Evolutionary conservation across 2,113 vertebrate species (phyloP), one percentile per base, ranked within the genome.

Genomic region (Labeo rohita): DNA sequence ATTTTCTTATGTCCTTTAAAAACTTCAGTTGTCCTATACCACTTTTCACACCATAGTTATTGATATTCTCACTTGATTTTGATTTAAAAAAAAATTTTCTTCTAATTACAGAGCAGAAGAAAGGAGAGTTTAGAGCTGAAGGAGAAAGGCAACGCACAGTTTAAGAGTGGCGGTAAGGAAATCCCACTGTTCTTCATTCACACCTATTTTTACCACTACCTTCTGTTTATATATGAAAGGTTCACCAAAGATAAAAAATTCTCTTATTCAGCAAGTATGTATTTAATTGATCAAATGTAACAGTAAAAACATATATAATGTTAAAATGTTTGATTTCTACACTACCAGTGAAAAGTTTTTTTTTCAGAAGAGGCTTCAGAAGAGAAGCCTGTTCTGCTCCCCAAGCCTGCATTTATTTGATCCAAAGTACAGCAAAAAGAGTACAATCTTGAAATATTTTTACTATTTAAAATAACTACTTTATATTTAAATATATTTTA

Each of bases 61-160:
- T 49, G 23, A 39, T 18, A 10, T 84, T 43, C 61, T 61, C 45
- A 5, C 6, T 5, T 18, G 2, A 12, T 45, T 15, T 50, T 36
- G 8, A 7, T 79, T 36, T 61, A n/a, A n/a, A n/a, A n/a, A n/a
- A n/a, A n/a, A n/a, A n/a, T 47, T 1, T 65, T 85, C 28, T 90
- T 63, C 91, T 12, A 91, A 10, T 96, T 96, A 89, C 91, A 99
- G 98, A 96, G 91, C 84, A 97, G 96, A 92, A 95, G 93, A 92
- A 94, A 94, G 80, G 93, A 97, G 85, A 98, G 97, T 91, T 92
- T 93, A 8, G 85, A 5, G 2, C 90, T 99, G 89, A 99, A 99
- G 90, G 97, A 98, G 86, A 93, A 94, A 68, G 98, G 98, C 78
- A 99, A 99, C 68, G 86, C 91, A 0, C 96, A 95, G n/a, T 99